Base-by-base conservation (phyloP, 1,140 invertebrate genomes). In the Lycorma delicatula region DNA sequence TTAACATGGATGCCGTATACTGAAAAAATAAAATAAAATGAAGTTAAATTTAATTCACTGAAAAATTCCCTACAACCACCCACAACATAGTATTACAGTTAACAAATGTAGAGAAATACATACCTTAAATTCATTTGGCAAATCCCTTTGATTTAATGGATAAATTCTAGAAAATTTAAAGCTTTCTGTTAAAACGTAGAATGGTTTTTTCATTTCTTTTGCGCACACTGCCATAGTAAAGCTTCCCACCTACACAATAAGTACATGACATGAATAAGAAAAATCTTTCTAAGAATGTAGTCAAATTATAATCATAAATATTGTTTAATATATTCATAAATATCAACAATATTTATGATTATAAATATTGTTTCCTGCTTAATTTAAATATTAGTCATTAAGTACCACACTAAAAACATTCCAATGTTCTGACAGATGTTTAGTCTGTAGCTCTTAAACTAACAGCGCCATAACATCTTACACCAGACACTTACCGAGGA, bases 111-210 rank as follows among this genome's bases (percentile, higher is more conserved):
- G 2, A 56, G 18, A 6, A 1, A 7, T 38, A 53, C 47, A 51
- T 60, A 67, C 64, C 49, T 93, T 93, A 68, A 93, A 94, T 68
- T 93, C 84, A 64, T 89, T 80, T 0, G 93, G 93, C 53, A 98
- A 68, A 75, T 97, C 93, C 53, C 81, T 72, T 72, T 98, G 93
- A 75, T 93, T 95, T 3, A 98, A 73, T 12, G 96, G 96, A 77
- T 89, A 98, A 47, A 93, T 76, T 60, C 93, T 78, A 0, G 91
- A 85, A 76, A 98, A 98, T 76, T 99, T 98, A 68, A 97, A 97
- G 71, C 93, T 97, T 74, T 99, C 97, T 0, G 93, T 88, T 2
- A 97, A 74, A 0, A 98, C 94, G 71, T 96, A 98, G 50, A 98
- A 85, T 23, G 93, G 93, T 72, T 97, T 98, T 64, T 97, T 95